These are phyloP conservation scores for Hypotaenidia okinawae DNA, from an alignment of 2,797 vertebrate genomes.

Conservation along the genomic window DNA sequence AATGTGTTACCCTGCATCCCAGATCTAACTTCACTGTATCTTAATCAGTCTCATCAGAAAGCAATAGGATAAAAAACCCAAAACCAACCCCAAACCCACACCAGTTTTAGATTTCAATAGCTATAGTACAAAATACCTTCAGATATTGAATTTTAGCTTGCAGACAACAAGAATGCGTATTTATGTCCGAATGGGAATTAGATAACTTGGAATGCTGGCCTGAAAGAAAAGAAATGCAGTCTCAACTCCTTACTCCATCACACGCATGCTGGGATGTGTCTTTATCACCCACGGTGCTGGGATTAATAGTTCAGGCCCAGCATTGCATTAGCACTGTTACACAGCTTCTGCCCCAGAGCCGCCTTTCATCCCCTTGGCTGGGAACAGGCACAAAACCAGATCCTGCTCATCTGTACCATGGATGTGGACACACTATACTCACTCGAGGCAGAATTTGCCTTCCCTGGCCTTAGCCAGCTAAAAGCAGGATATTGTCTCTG, in stretches of 20 bases:
- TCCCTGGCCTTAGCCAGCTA: background rate
- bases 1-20: slow-evolving; percentile 10
- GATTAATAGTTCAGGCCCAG: background rate
- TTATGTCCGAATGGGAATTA: background rate
- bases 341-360: background rate
- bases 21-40: background rate
- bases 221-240: background rate
- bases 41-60: slow-evolving; percentile 43
- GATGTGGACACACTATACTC: background rate
- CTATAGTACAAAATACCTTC: background rate
- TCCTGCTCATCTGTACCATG: background rate
- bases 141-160: slow-evolving; percentile 8
- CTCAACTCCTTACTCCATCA: background rate
- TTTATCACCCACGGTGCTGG: background rate
- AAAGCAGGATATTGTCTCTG: background rate
- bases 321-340: background rate
- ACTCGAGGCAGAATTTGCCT: background rate
- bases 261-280: background rate
- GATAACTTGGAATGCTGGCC: background rate
- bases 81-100: too few species aligned
- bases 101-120: background rate
- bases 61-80: background rate
- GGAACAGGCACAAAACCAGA: background rate
- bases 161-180: background rate
- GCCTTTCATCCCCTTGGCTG: background rate